phyloP scores from a whole-genome alignment of 2,888 invertebrate species.

The Strigamia maritima region DNA sequence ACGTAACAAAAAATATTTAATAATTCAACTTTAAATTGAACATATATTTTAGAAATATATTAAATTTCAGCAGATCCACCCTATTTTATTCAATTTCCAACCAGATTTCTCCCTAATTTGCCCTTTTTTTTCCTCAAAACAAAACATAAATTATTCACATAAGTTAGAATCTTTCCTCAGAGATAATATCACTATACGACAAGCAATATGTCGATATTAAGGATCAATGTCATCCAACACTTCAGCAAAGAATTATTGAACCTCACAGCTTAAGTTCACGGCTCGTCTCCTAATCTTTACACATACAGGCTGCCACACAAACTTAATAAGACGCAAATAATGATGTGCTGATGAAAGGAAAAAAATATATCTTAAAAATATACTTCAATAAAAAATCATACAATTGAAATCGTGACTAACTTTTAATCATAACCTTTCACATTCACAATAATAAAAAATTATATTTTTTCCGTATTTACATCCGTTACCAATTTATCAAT shows the following conservation, averaged over 20 bases:
- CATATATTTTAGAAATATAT: background rate
- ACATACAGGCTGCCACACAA: background rate
- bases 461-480: background rate
- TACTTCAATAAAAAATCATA: too few species aligned
- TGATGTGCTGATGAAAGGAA: slow-evolving; percentile 3
- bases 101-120: background rate
- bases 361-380: background rate
- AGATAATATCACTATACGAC: background rate
- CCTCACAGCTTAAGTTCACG: slow-evolving; percentile 18
- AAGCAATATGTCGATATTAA: slow-evolving; percentile 18
- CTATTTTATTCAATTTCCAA: background rate
- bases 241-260: slow-evolving; percentile 4
- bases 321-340: slow-evolving; percentile 17
- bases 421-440: background rate
- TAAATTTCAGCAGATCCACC: background rate
- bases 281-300: slow-evolving; percentile 24
- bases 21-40: background rate
- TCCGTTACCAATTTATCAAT: background rate
- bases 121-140: background rate
- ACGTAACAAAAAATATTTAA: background rate
- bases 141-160: background rate
- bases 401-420: background rate
- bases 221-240: slow-evolving; percentile 18
- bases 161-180: background rate
- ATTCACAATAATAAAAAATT: background rate